Conservation (phyloP, 2,113 vertebrate genomes). For the Phalacrocorax brasilianus region DNA sequence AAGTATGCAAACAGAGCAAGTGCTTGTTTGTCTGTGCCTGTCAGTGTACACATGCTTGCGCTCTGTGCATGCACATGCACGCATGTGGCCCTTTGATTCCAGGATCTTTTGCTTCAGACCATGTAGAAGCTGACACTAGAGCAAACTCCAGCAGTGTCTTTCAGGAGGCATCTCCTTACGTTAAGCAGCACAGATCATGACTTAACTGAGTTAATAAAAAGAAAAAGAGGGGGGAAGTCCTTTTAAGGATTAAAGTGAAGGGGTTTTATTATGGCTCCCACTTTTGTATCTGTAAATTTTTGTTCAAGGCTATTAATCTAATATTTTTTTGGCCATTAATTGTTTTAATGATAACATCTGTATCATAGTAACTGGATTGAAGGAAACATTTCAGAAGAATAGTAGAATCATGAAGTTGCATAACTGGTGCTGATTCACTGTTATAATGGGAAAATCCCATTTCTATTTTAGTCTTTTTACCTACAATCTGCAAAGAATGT, state of each 20-base stretch:
- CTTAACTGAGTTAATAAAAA: not conserved
- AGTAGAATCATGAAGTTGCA: not conserved
- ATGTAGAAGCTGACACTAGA: not conserved
- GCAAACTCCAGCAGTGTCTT: not conserved
- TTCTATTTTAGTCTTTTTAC: slow-evolving; percentile 12
- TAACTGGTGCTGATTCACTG: not conserved
- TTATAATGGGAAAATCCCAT: not conserved
- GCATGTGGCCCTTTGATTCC: not conserved
- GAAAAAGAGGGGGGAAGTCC: not conserved
- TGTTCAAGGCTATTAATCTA: not conserved
- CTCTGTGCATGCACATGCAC: not conserved
- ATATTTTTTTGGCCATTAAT: not conserved
- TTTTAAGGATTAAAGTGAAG: not conserved
- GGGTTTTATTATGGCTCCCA: not conserved
- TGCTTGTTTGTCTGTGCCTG: not conserved
- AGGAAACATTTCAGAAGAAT: not conserved
- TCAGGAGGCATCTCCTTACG: not conserved
- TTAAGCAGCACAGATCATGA: not conserved
- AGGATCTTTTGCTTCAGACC: not conserved
- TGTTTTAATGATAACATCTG: not conserved
- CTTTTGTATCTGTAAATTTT: not conserved
- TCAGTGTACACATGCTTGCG: accelerated
- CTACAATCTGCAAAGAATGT: not conserved
- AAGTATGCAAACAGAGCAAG: not conserved
- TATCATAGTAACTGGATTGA: not conserved